Percentiles rank a stretch among this genome's conserved stretches.
Evolutionary conservation across 2,113 vertebrate genomes (phyloP).

Genomic region (Hypanus sabinus): DNA sequence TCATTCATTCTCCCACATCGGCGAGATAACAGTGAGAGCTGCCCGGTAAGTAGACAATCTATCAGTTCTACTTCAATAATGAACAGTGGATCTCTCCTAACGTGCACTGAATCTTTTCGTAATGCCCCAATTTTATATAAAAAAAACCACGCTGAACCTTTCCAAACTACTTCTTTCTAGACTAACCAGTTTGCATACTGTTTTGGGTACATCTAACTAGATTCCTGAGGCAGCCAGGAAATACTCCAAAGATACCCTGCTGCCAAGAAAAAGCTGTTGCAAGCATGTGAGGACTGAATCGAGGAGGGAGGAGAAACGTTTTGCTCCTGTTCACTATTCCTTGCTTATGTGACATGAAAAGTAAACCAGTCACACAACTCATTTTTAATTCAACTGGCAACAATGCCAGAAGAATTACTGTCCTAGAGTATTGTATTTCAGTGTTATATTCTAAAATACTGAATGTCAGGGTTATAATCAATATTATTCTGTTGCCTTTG

Average conservation of each 20-base stretch:
- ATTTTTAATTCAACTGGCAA: neutral
- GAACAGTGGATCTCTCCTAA: neutral
- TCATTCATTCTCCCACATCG: slow-evolving; percentile 83
- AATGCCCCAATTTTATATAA: neutral
- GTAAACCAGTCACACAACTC: neutral
- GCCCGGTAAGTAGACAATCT: slow-evolving; percentile 67
- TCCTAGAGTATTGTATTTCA: neutral
- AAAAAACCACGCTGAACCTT: neutral
- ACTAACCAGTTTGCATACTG: neutral
- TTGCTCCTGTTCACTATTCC: neutral
- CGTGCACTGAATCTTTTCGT: neutral
- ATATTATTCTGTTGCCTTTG: neutral
- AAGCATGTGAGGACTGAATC: neutral
- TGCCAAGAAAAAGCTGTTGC: neutral
- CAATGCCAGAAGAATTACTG: neutral
- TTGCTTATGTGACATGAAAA: neutral
- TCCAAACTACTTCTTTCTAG: neutral
- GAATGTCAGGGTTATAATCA: neutral
- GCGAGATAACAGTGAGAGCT: slow-evolving; percentile 75
- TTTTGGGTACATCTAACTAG: neutral
- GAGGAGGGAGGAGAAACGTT: neutral
- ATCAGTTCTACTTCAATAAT: neutral
- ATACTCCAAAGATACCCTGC: neutral
- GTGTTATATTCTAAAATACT: neutral
- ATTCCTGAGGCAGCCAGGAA: neutral